Evolutionary conservation across 1,140 invertebrate genomes (phyloP).

Genomic region (Cyphomyrmex costatus): DNA sequence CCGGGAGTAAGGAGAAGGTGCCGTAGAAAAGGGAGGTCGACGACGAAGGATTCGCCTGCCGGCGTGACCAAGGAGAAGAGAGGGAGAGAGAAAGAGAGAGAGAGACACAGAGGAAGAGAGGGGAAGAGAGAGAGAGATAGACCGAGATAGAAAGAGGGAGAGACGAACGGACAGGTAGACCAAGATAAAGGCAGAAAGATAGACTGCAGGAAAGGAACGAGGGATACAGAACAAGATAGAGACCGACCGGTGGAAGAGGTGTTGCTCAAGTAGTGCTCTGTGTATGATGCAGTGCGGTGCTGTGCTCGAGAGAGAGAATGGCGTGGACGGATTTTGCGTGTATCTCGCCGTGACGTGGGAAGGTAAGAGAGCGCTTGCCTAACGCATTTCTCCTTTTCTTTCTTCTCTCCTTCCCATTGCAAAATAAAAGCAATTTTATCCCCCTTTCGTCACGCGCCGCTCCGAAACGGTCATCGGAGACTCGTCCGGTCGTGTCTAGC

Average conservation of each 20-base stretch:
- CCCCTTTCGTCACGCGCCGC: not conserved
- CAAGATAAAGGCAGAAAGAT: conserved; percentile 36
- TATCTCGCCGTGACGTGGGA: conserved; percentile 74
- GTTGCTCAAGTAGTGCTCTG: conserved; percentile 73
- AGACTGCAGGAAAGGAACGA: conserved; percentile 31
- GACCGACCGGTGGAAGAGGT: conserved; percentile 50
- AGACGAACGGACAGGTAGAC: conserved; percentile 45
- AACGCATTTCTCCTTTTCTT: not conserved
- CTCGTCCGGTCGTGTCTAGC: conserved; percentile 28
- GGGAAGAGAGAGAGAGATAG: conserved; percentile 9
- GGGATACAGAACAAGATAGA: conserved; percentile 47
- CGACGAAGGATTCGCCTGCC: conserved; percentile 68
- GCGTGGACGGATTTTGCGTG: conserved; percentile 76
- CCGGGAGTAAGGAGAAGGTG: conserved; percentile 67
- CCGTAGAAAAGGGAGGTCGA: conserved; percentile 70
- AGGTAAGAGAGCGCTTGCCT: conserved; percentile 66
- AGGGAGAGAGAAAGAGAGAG: conserved; percentile 58
- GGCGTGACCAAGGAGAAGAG: conserved; percentile 61
- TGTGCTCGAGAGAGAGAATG: conserved; percentile 75
- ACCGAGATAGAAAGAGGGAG: not conserved
- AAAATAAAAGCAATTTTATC: too few species aligned
- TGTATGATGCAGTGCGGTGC: conserved; percentile 80
- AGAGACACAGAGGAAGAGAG: conserved; percentile 1
- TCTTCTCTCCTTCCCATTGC: not conserved
- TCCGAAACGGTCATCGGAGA: conserved; percentile 4